Evolutionary conservation across 2,113 vertebrate species (phyloP).

Genomic region (Mastomys natalensis): DNA sequence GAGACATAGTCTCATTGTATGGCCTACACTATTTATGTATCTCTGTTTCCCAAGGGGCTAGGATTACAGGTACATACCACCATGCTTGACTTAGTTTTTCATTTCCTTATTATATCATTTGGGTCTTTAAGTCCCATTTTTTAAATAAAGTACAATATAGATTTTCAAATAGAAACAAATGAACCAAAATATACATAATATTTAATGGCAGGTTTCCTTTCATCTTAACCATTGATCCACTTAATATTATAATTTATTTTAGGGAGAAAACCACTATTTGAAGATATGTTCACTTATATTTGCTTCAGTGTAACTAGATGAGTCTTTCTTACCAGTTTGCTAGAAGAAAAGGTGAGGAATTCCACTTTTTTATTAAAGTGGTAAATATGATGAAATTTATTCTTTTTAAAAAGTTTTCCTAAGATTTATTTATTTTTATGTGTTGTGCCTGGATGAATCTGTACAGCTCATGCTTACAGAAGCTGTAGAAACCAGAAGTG

Average conservation of each 20-base stretch:
- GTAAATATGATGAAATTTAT: background rate
- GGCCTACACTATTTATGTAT: background rate
- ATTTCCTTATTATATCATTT: conserved; percentile 13
- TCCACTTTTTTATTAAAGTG: background rate
- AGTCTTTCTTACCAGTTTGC: conserved; percentile 33
- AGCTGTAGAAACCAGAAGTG: background rate
- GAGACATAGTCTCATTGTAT: background rate
- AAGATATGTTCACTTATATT: background rate
- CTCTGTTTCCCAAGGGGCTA: background rate
- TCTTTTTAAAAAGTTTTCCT: background rate
- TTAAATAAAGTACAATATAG: background rate
- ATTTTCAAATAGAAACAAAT: background rate
- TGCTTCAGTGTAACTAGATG: background rate
- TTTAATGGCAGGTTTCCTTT: background rate
- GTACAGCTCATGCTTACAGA: background rate
- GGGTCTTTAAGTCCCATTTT: background rate
- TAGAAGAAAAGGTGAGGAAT: background rate
- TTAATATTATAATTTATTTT: conserved; percentile 9
- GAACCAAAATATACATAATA: background rate
- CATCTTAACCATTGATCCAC: background rate
- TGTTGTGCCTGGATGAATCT: background rate
- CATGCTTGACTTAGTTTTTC: background rate
- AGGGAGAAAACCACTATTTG: background rate
- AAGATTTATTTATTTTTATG: background rate
- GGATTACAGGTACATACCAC: background rate